Evolutionary conservation across 2,888 invertebrate species (phyloP), one percentile per base, ranked within the genome.

Genomic region (Serripes groenlandicus): DNA sequence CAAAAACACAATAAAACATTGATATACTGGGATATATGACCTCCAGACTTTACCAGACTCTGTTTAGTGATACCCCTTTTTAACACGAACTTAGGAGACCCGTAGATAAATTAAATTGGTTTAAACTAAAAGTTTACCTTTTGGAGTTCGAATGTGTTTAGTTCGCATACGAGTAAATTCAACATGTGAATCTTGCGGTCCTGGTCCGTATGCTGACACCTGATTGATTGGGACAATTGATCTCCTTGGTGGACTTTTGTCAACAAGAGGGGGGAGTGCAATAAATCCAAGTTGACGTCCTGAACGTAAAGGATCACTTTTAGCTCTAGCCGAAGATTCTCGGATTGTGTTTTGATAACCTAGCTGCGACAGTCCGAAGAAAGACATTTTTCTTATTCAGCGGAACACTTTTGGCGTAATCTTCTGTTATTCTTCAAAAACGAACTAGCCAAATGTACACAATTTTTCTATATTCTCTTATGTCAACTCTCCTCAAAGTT

Each of bases 331-430:
- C 9, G 92, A 91, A 5, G 89, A 87, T 84, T 94, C 94, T 42
- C 93, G 85, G n/a, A 94, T 88, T 23, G 91, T 86, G 84, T 94
- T 92, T 78, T 94, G 94, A 70, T 94, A 94, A 0, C 94, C 94
- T 3, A 94, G 79, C 35, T 93, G 93, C 5, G 94, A 92, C 1
- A 94, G 66, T 34, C 93, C 94, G 81, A 94, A 94, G 78, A 94
- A 94, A 35, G 94, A 90, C 94, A 94, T 94, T 58, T 72, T 74
- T 18, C 3, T 34, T 56, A 42, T 28, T 11, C 35, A 42, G 1
- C 7, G 21, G 56, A 71, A 71, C 71, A 71, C 71, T 66, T 42
- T 23, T 26, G 23, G 66, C 9, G 26, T 42, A 7, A 66, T 42
- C 21, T 26, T 15, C 23, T 42, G 49, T 35, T 34, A 30, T n/a